Evolutionary conservation across 2,113 vertebrate genomes (phyloP).

Genomic region (Potamarius usumacintae): DNA sequence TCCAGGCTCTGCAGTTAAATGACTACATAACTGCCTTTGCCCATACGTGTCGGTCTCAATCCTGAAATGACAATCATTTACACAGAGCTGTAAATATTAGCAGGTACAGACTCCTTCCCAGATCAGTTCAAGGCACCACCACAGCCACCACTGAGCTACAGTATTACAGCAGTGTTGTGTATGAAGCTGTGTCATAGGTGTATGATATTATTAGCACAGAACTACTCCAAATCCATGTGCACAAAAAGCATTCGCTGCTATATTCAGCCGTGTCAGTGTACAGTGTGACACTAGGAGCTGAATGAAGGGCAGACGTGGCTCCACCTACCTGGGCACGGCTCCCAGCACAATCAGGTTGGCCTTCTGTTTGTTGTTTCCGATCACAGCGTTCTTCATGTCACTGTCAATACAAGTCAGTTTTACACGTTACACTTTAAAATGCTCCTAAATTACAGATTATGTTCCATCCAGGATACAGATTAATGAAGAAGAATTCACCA

Average conservation of each 20-base stretch:
- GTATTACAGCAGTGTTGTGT: not conserved
- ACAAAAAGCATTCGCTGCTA: not conserved
- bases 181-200: not conserved
- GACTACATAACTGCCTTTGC: not conserved
- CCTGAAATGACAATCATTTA: not conserved
- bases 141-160: not conserved
- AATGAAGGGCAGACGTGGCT: constrained; percentile 57
- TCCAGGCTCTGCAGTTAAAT: not conserved
- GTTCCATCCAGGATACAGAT: not conserved
- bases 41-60: not conserved
- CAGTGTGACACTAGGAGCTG: not conserved
- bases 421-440: not conserved
- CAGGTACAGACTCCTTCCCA: not conserved
- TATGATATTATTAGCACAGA: not conserved
- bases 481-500: not conserved
- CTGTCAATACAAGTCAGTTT: constrained; percentile 66
- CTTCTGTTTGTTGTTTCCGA: constrained; percentile 99
- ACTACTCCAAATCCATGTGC: too few relatives aligned
- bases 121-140: not conserved
- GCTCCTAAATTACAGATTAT: not conserved
- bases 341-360: constrained; percentile 98
- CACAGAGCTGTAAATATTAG: not conserved
- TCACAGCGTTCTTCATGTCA: constrained; percentile 99
- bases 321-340: constrained; percentile 90
- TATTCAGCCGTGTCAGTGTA: not conserved